phyloP scores from a whole-genome alignment of 1,140 invertebrate species.

The Brachionus rotundiformis region DNA sequence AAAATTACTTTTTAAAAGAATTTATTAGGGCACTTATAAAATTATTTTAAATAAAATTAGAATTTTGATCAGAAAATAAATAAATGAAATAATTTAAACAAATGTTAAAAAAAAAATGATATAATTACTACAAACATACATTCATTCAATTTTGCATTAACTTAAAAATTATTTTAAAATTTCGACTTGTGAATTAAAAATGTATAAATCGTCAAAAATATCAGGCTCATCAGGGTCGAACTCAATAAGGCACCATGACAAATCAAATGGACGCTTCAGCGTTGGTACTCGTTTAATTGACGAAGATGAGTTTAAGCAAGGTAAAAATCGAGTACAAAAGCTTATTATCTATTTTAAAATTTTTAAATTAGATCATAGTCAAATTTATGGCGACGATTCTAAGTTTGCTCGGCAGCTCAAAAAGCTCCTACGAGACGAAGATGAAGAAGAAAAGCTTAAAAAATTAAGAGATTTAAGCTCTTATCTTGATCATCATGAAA shows the following conservation, averaged over 20 bases:
- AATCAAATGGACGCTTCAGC: not conserved
- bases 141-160: not conserved
- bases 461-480: constrained; percentile 30
- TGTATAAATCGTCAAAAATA: constrained; percentile 39
- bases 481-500: constrained; percentile 49
- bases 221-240: not conserved
- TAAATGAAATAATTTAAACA: not conserved
- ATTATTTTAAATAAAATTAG: no score
- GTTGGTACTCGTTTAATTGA: constrained; percentile 36
- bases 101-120: no score
- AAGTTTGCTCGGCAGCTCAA: constrained; percentile 41
- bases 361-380: constrained; percentile 17
- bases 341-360: no score
- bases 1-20: no score
- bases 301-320: constrained; percentile 49
- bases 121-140: no score
- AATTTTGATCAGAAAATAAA: no score
- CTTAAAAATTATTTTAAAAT: not conserved
- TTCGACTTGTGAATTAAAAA: not conserved
- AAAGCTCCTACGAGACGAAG: constrained; percentile 40
- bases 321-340: no score
- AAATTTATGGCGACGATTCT: constrained; percentile 45
- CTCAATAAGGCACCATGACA: not conserved
- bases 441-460: constrained; percentile 34
- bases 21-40: no score